phyloP scores from a whole-genome alignment of 2,797 vertebrate species.

The Pampus argenteus region DNA sequence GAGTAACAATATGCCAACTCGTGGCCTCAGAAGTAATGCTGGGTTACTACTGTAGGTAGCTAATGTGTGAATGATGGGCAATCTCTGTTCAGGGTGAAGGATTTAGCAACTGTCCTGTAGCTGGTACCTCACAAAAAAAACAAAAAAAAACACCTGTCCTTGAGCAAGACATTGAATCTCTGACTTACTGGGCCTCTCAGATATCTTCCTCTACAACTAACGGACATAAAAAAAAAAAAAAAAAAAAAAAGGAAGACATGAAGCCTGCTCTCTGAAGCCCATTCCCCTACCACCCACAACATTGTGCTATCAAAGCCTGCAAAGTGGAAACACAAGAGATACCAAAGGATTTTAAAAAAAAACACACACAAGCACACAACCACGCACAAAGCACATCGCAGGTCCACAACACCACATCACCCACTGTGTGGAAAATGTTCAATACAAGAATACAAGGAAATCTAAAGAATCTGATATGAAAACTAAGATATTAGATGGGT shows the following conservation, averaged over 20 bases:
- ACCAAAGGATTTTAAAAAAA: conserved; percentile 78
- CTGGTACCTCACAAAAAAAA: conserved; percentile 9
- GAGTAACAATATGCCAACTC: too few species aligned
- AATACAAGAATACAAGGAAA: conserved; percentile 14
- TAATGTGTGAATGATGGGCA: too few species aligned
- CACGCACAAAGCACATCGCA: conserved; percentile 47
- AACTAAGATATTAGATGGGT: conserved; percentile 8
- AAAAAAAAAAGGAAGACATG: too few species aligned
- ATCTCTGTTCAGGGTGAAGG: not conserved
- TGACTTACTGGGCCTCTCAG: conserved; percentile 37
- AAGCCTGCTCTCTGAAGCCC: conserved; percentile 57
- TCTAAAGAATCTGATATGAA: conserved; percentile 33
- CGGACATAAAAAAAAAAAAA: conserved; percentile 70
- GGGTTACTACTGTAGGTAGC: too few species aligned
- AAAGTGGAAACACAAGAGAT: conserved; percentile 75
- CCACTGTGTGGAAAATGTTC: conserved; percentile 33
- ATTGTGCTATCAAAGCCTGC: conserved; percentile 68
- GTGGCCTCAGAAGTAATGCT: too few species aligned
- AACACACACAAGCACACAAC: conserved; percentile 48
- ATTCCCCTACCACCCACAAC: conserved; percentile 61
- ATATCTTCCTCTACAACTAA: conserved; percentile 59
- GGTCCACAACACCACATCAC: conserved; percentile 40
- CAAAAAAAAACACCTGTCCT: too few species aligned
- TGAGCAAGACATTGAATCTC: conserved; percentile 25
- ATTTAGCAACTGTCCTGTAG: not conserved